These are phyloP conservation scores for Rhynchopsitta pachyrhyncha DNA, from an alignment of 2,113 vertebrate species.

Conservation along the genomic window DNA sequence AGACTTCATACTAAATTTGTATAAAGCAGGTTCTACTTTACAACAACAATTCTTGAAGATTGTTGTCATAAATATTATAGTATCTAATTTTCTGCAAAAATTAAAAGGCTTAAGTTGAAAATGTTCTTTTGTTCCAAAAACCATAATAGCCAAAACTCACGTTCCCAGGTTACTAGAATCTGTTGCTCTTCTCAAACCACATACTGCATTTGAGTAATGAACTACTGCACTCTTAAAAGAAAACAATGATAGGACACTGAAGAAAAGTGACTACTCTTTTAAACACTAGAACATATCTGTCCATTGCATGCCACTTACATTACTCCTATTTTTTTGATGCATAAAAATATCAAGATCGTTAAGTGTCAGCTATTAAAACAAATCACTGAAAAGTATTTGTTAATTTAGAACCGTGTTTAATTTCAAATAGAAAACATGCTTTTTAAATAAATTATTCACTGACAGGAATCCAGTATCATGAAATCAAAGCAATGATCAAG, in stretches of 20 bases:
- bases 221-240: slow-evolving; percentile 63
- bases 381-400: slow-evolving; percentile 59
- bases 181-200: slow-evolving; percentile 51
- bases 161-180: slow-evolving; percentile 25
- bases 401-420: slow-evolving; percentile 64
- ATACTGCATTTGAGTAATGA: slow-evolving; percentile 53
- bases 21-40: not conserved
- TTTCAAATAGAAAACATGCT: slow-evolving; percentile 73
- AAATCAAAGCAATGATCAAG: slow-evolving; percentile 61
- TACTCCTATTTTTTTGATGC: slow-evolving; percentile 54
- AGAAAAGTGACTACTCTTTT: slow-evolving; percentile 29
- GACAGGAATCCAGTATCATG: slow-evolving; percentile 51
- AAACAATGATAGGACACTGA: slow-evolving; percentile 62
- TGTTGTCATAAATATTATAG: not conserved
- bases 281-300: slow-evolving; percentile 61
- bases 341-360: slow-evolving; percentile 68
- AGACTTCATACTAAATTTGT: not conserved
- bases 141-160: not conserved
- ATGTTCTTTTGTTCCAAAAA: slow-evolving; percentile 4
- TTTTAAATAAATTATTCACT: slow-evolving; percentile 72
- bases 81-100: not conserved
- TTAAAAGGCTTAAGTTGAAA: not conserved
- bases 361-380: slow-evolving; percentile 65
- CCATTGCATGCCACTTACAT: slow-evolving; percentile 66
- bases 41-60: not conserved